phyloP scores from a whole-genome alignment of 2,113 vertebrate genomes.

The Anas platyrhynchos region DNA sequence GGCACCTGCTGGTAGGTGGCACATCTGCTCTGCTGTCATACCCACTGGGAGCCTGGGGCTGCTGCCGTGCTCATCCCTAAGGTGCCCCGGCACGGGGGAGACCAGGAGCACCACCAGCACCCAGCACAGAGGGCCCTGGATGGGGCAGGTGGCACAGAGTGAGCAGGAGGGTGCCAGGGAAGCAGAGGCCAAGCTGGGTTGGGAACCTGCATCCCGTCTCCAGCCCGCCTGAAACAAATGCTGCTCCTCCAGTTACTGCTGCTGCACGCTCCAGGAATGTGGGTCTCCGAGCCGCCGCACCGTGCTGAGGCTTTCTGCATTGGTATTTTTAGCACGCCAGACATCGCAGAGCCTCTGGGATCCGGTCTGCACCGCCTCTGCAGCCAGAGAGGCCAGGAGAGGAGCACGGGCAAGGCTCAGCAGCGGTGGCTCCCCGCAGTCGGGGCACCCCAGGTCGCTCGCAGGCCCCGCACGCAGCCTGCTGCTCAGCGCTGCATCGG shows the following conservation, averaged over 20 bases:
- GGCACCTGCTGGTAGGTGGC: conserved; percentile 27
- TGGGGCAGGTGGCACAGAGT: fast-evolving
- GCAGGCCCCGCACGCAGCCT: fast-evolving
- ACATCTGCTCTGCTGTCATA: background rate
- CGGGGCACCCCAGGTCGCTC: background rate
- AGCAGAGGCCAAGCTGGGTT: fast-evolving
- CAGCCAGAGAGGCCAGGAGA: background rate
- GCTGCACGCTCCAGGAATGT: background rate
- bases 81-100: background rate
- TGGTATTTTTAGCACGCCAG: background rate
- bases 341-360: background rate
- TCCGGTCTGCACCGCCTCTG: background rate
- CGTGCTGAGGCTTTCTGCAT: background rate
- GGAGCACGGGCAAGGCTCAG: background rate
- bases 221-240: background rate
- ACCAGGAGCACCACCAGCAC: fast-evolving
- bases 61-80: fast-evolving
- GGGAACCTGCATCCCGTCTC: background rate
- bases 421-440: fast-evolving
- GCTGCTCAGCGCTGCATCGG: background rate
- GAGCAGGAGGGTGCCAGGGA: background rate
- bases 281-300: background rate
- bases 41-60: fast-evolving
- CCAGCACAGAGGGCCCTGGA: background rate
- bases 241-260: background rate